These are phyloP conservation scores for Junco hyemalis DNA, from an alignment of 2,113 vertebrate species.

Conservation along the genomic window DNA sequence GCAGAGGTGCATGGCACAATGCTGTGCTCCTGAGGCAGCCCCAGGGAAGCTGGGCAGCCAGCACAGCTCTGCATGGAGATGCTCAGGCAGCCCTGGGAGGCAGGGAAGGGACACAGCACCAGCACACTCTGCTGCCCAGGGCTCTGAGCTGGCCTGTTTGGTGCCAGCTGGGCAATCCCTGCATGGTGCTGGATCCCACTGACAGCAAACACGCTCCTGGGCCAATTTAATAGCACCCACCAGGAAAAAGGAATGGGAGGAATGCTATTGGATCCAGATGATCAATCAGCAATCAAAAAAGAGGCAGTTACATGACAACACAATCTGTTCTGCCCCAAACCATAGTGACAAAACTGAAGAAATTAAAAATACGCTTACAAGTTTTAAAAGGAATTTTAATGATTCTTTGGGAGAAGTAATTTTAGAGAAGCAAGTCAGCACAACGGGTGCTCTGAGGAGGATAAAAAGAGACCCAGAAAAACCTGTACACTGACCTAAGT, in stretches of 20 bases:
- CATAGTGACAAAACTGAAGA: neutral
- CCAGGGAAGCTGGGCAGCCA: neutral
- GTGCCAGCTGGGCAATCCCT: neutral
- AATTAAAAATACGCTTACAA: neutral
- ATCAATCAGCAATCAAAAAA: neutral
- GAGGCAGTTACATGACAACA: neutral
- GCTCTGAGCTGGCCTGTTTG: neutral
- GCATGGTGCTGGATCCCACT: accelerated
- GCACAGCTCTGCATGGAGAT: accelerated
- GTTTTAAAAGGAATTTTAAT: neutral
- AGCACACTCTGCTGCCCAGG: neutral
- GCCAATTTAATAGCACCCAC: neutral
- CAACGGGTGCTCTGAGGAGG: accelerated
- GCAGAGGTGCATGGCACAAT: neutral
- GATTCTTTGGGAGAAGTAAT: neutral
- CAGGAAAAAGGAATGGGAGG: neutral
- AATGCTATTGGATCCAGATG: neutral
- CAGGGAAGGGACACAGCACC: neutral
- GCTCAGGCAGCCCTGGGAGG: neutral
- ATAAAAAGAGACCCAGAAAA: neutral
- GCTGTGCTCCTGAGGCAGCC: neutral
- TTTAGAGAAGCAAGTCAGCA: neutral
- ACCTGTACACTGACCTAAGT: neutral
- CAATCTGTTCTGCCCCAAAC: neutral
- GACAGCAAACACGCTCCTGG: neutral